These are phyloP conservation scores for Phyllostomus discolor DNA, from an alignment of 2,113 vertebrate species.

Conservation along the genomic window DNA sequence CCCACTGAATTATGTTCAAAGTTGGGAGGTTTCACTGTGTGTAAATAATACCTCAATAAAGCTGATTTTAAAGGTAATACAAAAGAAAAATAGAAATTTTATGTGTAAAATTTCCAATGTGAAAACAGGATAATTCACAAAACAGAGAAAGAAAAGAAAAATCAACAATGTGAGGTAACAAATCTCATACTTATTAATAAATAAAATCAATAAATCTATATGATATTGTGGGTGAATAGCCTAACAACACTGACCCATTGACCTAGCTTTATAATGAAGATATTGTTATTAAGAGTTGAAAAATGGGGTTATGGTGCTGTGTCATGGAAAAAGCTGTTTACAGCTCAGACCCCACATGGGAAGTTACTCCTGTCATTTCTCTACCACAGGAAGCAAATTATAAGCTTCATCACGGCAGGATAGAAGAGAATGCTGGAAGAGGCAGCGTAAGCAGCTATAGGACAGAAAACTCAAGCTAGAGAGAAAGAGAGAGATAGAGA, in stretches of 20 bases:
- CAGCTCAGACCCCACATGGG: background rate
- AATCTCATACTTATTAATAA: background rate
- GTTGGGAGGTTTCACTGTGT: background rate
- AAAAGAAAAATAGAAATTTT: background rate
- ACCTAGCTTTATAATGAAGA: background rate
- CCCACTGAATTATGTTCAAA: background rate
- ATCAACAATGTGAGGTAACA: background rate
- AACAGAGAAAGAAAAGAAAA: background rate
- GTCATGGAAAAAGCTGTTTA: background rate
- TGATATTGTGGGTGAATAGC: background rate
- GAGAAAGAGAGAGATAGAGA: background rate
- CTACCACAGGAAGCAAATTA: background rate
- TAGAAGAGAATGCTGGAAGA: background rate
- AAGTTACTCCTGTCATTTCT: background rate
- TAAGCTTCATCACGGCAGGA: background rate
- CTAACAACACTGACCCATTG: background rate
- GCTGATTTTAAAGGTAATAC: background rate
- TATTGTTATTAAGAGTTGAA: background rate
- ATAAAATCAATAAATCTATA: background rate
- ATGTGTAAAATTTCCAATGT: background rate
- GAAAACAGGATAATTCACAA: background rate
- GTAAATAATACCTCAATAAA: background rate
- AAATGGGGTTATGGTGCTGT: background rate
- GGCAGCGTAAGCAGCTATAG: background rate
- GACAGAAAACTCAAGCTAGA: background rate